Evolutionary conservation across 2,113 vertebrate genomes (phyloP).

Genomic region (Amphiprion percula): DNA sequence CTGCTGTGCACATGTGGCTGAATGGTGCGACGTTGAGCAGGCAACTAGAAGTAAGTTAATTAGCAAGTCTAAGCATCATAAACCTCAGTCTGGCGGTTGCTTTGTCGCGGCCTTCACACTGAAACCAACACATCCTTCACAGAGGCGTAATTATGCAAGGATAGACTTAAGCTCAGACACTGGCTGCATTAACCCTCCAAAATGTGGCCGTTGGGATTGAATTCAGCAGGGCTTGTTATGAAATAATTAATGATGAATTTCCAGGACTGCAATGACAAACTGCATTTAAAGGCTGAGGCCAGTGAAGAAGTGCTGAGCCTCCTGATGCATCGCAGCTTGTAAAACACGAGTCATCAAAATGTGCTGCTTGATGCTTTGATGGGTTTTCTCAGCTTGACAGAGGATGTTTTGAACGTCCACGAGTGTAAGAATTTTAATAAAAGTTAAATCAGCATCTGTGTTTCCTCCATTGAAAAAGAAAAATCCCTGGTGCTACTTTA

Average conservation of each 20-base stretch:
- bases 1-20: conserved; percentile 52
- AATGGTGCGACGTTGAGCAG: conserved; percentile 34
- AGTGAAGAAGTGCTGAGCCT: conserved; percentile 23
- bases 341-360: conserved; percentile 55
- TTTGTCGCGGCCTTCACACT: conserved; percentile 44
- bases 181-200: conserved; percentile 9
- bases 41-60: conserved; percentile 49
- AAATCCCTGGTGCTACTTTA: neutral
- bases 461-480: conserved; percentile 7
- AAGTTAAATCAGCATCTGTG: neutral
- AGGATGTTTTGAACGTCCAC: conserved; percentile 42
- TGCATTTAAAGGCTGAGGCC: neutral
- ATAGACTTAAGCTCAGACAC: conserved; percentile 23
- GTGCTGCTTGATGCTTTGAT: conserved; percentile 51
- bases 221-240: neutral
- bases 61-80: conserved; percentile 64
- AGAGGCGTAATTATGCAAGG: conserved; percentile 36
- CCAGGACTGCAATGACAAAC: neutral
- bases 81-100: conserved; percentile 67
- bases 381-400: conserved; percentile 42
- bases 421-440: conserved; percentile 24
- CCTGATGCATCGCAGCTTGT: conserved; percentile 33
- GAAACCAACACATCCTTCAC: conserved; percentile 53
- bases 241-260: neutral
- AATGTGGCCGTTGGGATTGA: neutral